Evolutionary conservation across 2,113 vertebrate genomes (phyloP).

Genomic region (Heterotis niloticus): DNA sequence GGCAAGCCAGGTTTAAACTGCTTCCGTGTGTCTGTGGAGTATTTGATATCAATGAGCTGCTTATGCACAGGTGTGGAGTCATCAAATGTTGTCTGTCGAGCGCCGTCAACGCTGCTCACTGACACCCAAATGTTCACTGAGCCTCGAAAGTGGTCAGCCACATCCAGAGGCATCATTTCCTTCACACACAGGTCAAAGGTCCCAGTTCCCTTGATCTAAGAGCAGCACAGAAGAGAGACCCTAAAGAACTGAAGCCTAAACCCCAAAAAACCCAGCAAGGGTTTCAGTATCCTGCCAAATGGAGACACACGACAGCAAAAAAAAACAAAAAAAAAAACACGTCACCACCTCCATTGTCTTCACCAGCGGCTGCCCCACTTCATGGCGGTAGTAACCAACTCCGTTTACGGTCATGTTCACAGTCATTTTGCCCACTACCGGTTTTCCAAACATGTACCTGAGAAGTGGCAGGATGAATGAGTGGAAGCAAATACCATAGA

Average conservation of each 20-base stretch:
- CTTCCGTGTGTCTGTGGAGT: constrained; percentile 84
- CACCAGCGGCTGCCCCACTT: constrained; percentile 80
- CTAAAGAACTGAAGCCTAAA: neutral
- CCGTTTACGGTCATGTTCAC: constrained; percentile 91
- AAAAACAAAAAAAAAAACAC: neutral
- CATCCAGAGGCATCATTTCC: constrained; percentile 86
- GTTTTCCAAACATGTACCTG: constrained; percentile 90
- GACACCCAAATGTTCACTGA: constrained; percentile 82
- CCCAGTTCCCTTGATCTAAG: constrained; percentile 77
- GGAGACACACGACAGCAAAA: neutral
- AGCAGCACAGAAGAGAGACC: constrained; percentile 8
- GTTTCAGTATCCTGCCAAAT: neutral
- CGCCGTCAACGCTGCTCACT: constrained; percentile 75
- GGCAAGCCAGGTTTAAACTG: constrained; percentile 90
- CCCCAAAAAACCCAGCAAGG: neutral
- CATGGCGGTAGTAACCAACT: constrained; percentile 87
- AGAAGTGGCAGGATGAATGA: constrained; percentile 26
- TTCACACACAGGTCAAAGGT: constrained; percentile 80
- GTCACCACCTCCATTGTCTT: constrained; percentile 82
- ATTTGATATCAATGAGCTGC: constrained; percentile 87
- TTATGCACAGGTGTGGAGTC: constrained; percentile 85
- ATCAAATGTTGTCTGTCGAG: constrained; percentile 79
- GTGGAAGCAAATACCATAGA: neutral
- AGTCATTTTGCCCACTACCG: constrained; percentile 75
- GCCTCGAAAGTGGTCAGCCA: constrained; percentile 86